phyloP scores from a whole-genome alignment of 1,140 invertebrate species.

The Melitaea cinxia region DNA sequence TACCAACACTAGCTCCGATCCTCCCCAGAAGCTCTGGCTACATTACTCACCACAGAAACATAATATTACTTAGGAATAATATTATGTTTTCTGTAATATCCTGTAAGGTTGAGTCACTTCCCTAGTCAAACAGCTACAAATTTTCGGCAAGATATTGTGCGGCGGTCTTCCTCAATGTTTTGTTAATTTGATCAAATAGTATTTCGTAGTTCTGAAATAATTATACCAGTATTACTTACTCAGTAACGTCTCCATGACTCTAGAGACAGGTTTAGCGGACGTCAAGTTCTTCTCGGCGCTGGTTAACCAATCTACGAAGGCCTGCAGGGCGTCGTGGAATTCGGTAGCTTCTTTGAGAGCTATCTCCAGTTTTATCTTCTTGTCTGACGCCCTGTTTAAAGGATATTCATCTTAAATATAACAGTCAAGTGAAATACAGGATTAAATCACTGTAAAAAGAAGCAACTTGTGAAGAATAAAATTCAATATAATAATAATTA shows the following conservation, averaged over 20 bases:
- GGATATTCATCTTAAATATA: not conserved
- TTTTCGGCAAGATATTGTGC: no score
- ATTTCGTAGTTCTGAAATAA: not conserved
- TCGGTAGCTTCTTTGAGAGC: slow-evolving; percentile 97
- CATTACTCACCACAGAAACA: no score
- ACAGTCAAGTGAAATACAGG: not conserved
- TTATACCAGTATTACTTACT: slow-evolving; percentile 53
- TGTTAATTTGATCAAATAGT: not conserved
- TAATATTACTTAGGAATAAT: no score
- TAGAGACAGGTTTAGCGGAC: slow-evolving; percentile 95
- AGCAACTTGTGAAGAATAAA: no score
- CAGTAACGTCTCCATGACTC: slow-evolving; percentile 95
- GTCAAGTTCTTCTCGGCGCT: slow-evolving; percentile 95
- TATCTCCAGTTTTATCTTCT: slow-evolving; percentile 98
- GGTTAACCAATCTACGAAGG: slow-evolving; percentile 97
- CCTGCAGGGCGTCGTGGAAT: slow-evolving; percentile 95
- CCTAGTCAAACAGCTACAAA: no score
- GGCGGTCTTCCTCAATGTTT: no score
- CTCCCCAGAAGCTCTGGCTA: no score
- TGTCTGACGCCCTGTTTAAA: slow-evolving; percentile 90
- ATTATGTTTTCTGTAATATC: no score
- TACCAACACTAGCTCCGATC: no score
- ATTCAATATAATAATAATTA: no score
- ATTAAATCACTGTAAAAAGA: not conserved
- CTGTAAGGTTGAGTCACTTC: no score